Evolutionary conservation across 2,113 vertebrate species (phyloP).

Genomic region (Cephalopterus ornatus): DNA sequence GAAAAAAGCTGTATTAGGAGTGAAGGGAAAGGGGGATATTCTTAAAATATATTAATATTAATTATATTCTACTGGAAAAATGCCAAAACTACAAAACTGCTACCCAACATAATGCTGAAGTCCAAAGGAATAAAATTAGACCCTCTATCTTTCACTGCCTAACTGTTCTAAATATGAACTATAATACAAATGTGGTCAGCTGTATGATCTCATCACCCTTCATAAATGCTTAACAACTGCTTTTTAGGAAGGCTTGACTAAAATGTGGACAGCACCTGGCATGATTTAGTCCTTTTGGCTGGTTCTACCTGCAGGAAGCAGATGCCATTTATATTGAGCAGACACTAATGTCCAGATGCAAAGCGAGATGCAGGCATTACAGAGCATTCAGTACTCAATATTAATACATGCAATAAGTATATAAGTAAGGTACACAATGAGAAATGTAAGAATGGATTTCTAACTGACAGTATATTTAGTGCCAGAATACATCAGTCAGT

Average conservation of each 20-base stretch:
- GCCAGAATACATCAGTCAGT: not conserved
- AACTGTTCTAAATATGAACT: not conserved
- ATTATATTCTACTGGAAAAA: not conserved
- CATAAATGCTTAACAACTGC: not conserved
- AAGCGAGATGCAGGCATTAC: not conserved
- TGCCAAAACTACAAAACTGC: not conserved
- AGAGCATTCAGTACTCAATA: not conserved
- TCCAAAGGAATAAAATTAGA: not conserved
- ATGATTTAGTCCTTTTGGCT: not conserved
- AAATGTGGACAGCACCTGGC: not conserved
- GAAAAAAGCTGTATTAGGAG: not conserved
- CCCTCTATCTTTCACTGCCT: not conserved
- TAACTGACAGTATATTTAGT: not conserved
- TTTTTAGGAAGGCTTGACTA: not conserved
- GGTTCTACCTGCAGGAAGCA: not conserved
- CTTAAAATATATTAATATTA: not conserved
- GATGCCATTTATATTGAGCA: not conserved
- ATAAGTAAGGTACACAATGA: not conserved
- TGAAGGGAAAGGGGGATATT: not conserved
- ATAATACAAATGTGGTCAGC: not conserved
- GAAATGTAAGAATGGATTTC: not conserved
- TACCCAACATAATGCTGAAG: not conserved
- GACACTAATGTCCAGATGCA: not conserved
- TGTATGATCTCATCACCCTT: not conserved
- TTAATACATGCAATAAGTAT: not conserved